phyloP scores from a whole-genome alignment of 2,888 invertebrate genomes.

The Sphaerophoria taeniata region DNA sequence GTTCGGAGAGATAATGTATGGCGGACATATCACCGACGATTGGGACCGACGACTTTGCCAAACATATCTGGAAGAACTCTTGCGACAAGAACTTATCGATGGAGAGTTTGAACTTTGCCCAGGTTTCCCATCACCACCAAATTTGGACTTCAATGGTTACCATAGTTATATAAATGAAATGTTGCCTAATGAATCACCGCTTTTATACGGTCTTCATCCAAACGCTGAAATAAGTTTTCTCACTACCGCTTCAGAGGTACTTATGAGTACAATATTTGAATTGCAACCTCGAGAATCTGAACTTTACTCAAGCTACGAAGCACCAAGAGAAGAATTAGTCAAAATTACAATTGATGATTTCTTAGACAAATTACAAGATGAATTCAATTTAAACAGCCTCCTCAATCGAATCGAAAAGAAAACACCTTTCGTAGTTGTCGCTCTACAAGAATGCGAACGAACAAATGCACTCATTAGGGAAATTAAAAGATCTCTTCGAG shows the following conservation, averaged over 20 bases:
- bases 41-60: conserved; percentile 96
- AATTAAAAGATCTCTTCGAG: conserved; percentile 91
- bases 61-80: conserved; percentile 93
- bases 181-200: conserved; percentile 94
- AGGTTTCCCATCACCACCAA: conserved; percentile 94
- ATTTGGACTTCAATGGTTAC: conserved; percentile 93
- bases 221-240: conserved; percentile 98
- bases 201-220: conserved; percentile 95
- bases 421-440: conserved; percentile 96
- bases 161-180: conserved; percentile 94
- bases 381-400: conserved; percentile 93
- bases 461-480: conserved; percentile 95
- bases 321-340: conserved; percentile 90
- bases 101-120: conserved; percentile 93
- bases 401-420: conserved; percentile 94
- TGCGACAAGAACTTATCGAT: conserved; percentile 93
- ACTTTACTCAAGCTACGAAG: conserved; percentile 83
- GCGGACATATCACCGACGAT: conserved; percentile 98
- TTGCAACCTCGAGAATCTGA: conserved; percentile 93
- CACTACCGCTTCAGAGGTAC: conserved; percentile 91
- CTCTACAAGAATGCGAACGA: conserved; percentile 96
- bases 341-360: conserved; percentile 93
- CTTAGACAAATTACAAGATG: conserved; percentile 94
- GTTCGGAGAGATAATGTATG: conserved; percentile 99
- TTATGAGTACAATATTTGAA: conserved; percentile 94